Base-by-base conservation (phyloP, 2,113 vertebrate genomes). In the Triplophysa dalaica region DNA sequence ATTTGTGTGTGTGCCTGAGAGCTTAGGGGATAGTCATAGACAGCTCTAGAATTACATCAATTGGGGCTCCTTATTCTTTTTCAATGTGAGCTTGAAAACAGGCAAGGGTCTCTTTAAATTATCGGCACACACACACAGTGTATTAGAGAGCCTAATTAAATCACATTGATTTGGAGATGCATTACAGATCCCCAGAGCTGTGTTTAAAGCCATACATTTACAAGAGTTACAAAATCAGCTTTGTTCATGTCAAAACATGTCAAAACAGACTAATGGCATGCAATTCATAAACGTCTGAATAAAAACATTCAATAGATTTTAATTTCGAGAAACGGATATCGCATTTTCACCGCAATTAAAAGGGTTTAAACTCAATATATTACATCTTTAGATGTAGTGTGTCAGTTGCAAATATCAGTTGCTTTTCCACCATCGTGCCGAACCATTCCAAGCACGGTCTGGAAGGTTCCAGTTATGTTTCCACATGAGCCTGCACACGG, bases 11-110 rank as follows among this genome's bases (percentile, higher is more conserved):
- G 77, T 54, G 72, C 79, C 83, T 86, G 79, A 80, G 85, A 88
- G 88, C 92, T 83, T 86, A 14, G 69, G 90, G 90, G 90, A 90
- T 85, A 81, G 85, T 77, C 82, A 84, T 84, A 76, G 87, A 78
- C 86, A 79, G 85, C 88, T 91, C 91, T 92, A 88, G 89, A 89
- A 90, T 93, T 92, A 93, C 90, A 77, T 89, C 85, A 90, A 90
- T 86, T 87, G 89, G 84, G 70, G 81, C 80, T 89, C 88, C 84
- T 75, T 62, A 87, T 87, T 89, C 89, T 89, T 90, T 33, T 84
- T 88, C 85, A 92, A 91, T 91, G 90, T 91, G 86, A 81, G 88
- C 6, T 79, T 86, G 87, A 90, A 90, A 89, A 89, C 89, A 88
- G 90, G 86, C 86, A 89, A 90, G 87, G 85, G 89, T 86, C 86